These are phyloP conservation scores for Oscheius onirici DNA, from an alignment of 2,888 invertebrate genomes.

Conservation along the genomic window DNA sequence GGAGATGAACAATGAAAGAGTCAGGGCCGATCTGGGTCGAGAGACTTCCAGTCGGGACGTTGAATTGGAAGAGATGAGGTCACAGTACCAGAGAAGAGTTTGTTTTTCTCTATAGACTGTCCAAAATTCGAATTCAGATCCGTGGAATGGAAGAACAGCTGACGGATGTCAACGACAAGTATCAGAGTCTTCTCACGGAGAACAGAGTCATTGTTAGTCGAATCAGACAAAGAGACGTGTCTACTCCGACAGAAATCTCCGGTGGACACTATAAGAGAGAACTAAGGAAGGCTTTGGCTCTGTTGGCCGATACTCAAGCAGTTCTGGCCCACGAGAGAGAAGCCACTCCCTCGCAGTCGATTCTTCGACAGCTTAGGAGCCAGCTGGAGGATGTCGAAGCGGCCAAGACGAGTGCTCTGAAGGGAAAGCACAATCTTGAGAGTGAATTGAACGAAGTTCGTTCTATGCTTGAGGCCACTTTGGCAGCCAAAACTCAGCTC, in stretches of 20 bases:
- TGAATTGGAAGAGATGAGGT: slow-evolving; percentile 89
- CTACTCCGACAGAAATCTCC: neutral
- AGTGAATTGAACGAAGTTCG: slow-evolving; percentile 86
- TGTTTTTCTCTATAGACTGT: neutral
- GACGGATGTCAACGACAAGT: slow-evolving; percentile 91
- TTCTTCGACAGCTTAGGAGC: slow-evolving; percentile 54
- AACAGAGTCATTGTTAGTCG: slow-evolving; percentile 90
- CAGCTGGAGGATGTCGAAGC: slow-evolving; percentile 91
- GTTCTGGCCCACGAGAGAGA: slow-evolving; percentile 55
- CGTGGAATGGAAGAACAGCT: slow-evolving; percentile 60
- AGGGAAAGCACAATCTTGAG: slow-evolving; percentile 86
- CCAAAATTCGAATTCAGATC: slow-evolving; percentile 33
- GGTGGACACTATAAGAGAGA: slow-evolving; percentile 53
- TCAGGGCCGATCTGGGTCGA: slow-evolving; percentile 74
- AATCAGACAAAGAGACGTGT: slow-evolving; percentile 76
- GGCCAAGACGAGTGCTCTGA: slow-evolving; percentile 84
- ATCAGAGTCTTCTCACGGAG: slow-evolving; percentile 85
- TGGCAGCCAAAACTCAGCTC: slow-evolving; percentile 39
- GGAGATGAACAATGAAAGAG: slow-evolving; percentile 89
- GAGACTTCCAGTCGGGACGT: slow-evolving; percentile 91
- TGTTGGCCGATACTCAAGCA: slow-evolving; percentile 56
- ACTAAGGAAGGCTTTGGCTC: slow-evolving; percentile 51
- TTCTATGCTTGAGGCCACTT: slow-evolving; percentile 75
- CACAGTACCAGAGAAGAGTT: slow-evolving; percentile 89
- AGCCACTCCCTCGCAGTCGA: slow-evolving; percentile 39